These are phyloP conservation scores for Amiota communis DNA, from an alignment of 2,888 invertebrate species.

Conservation along the genomic window DNA sequence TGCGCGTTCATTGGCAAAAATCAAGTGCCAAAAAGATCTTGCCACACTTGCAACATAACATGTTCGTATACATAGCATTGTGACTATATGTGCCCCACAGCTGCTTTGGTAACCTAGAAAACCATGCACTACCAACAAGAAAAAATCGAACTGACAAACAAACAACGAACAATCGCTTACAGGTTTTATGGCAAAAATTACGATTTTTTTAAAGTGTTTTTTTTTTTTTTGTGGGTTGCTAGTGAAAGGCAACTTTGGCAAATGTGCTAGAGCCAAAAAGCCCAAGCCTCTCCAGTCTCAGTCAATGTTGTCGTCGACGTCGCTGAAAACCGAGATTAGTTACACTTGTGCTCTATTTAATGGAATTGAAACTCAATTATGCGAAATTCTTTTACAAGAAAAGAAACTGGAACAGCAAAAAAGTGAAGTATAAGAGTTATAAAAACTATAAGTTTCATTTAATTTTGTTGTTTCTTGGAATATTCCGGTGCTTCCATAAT, in stretches of 20 bases:
- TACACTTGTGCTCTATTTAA: constrained; percentile 68
- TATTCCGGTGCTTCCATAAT: too few relatives aligned
- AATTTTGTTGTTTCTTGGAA: neutral
- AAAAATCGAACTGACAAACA: neutral
- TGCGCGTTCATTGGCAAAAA: constrained; percentile 43
- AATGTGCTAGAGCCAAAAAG: neutral
- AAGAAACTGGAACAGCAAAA: neutral
- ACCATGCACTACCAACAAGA: neutral
- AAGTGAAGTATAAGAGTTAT: neutral
- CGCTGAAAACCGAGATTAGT: constrained; percentile 57
- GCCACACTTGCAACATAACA: constrained; percentile 53
- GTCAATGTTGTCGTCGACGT: neutral
- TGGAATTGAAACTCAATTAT: constrained; percentile 65
- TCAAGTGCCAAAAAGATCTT: constrained; percentile 33
- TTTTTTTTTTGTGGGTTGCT: neutral
- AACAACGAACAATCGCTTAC: neutral
- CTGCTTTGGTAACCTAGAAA: constrained; percentile 29
- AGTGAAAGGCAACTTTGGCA: constrained; percentile 21
- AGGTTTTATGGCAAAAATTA: constrained; percentile 1
- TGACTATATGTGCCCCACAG: constrained; percentile 19
- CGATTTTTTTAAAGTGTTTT: neutral
- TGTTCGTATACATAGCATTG: constrained; percentile 39
- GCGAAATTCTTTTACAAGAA: constrained; percentile 54
- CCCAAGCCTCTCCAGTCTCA: too few relatives aligned
- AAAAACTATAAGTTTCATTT: too few relatives aligned